Percentiles rank a stretch among this genome's conserved stretches.
These are phyloP conservation scores for Entelurus aequoreus DNA, from an alignment of 2,113 vertebrate genomes.

Conservation along the genomic window DNA sequence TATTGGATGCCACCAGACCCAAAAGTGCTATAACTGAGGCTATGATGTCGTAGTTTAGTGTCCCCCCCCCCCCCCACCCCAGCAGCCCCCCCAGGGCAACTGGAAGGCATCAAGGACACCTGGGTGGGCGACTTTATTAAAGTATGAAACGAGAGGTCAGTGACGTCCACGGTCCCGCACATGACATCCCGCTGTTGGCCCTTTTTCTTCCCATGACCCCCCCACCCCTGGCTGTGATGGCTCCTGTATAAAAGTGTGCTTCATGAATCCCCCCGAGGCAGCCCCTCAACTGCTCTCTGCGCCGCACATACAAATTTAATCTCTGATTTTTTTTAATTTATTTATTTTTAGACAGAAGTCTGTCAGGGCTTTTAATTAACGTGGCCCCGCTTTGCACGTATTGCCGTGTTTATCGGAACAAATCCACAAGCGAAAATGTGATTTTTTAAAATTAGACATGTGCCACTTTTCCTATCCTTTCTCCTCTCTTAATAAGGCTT, in stretches of 20 bases:
- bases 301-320: slow-evolving; percentile 72
- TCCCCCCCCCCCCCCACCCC: too few species aligned
- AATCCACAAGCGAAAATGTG: slow-evolving; percentile 63
- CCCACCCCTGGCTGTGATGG: slow-evolving; percentile 60
- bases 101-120: slow-evolving; percentile 75
- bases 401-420: slow-evolving; percentile 61
- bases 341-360: slow-evolving; percentile 65
- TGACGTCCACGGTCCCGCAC: slow-evolving; percentile 63
- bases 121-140: slow-evolving; percentile 81
- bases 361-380: slow-evolving; percentile 74
- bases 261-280: slow-evolving; percentile 74
- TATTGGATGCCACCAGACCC: slow-evolving; percentile 28
- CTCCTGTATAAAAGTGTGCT: slow-evolving; percentile 75
- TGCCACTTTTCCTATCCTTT: slow-evolving; percentile 60
- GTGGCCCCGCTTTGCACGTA: slow-evolving; percentile 44
- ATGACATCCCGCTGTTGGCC: slow-evolving; percentile 72
- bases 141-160: slow-evolving; percentile 80
- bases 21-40: too few species aligned
- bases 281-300: slow-evolving; percentile 66
- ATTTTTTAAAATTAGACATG: slow-evolving; percentile 63
- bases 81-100: slow-evolving; percentile 67
- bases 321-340: slow-evolving; percentile 56
- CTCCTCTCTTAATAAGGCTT: slow-evolving; percentile 56
- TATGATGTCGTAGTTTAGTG: slow-evolving; percentile 46
- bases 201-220: slow-evolving; percentile 32